Conservation (phyloP, 1,140 invertebrate genomes). For the Mercenaria mercenaria region DNA sequence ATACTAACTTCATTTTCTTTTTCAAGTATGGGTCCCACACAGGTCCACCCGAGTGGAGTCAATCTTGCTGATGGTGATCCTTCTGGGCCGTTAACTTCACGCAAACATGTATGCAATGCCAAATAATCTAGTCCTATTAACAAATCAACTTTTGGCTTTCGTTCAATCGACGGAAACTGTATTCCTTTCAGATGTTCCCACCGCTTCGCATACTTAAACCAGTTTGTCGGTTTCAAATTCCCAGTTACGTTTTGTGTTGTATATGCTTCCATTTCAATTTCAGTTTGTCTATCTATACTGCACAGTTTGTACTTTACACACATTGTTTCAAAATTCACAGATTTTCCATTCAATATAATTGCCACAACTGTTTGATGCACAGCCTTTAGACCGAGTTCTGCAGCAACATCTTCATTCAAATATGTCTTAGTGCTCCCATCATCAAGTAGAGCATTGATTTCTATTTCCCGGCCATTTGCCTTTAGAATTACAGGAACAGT, state of each 20-base stretch:
- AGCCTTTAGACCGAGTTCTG: background rate
- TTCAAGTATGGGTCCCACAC: background rate
- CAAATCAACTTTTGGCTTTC: background rate
- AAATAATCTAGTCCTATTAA: constrained; percentile 38
- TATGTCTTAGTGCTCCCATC: constrained; percentile 41
- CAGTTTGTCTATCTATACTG: background rate
- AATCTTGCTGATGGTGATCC: constrained; percentile 1
- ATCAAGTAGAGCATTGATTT: constrained; percentile 25
- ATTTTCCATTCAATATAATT: constrained; percentile 14
- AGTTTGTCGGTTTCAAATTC: constrained; percentile 5
- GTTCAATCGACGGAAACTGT: background rate
- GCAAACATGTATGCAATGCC: background rate
- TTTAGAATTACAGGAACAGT: constrained; percentile 1
- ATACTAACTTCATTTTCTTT: background rate
- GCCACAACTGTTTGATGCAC: background rate
- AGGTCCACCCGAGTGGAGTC: constrained; percentile 31
- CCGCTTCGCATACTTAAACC: background rate
- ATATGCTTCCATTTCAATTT: background rate
- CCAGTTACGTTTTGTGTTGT: constrained; percentile 38
- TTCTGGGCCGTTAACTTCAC: background rate
- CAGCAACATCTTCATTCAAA: constrained; percentile 19
- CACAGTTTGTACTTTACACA: background rate
- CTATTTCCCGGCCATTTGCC: background rate
- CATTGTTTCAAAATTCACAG: constrained; percentile 3
- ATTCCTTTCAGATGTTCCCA: constrained; percentile 36